phyloP scores from a whole-genome alignment of 2,888 invertebrate species.

The Raillietiella orientalis region DNA sequence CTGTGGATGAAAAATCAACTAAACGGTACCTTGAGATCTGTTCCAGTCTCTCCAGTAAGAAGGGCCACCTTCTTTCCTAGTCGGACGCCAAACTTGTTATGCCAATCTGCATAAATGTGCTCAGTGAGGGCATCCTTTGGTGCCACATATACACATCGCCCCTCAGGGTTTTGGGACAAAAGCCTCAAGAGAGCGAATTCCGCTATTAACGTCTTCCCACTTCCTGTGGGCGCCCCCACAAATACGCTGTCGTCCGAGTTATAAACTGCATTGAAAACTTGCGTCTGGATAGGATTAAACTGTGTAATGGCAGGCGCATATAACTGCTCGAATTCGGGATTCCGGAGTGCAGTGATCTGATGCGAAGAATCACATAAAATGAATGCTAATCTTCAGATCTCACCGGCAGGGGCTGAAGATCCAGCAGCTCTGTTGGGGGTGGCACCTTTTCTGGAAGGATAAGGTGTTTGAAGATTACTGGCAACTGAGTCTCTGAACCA shows the following conservation, averaged over 20 bases:
- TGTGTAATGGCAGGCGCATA: conserved; percentile 48
- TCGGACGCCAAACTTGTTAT: conserved; percentile 32
- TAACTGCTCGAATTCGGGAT: conserved; percentile 47
- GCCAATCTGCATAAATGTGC: conserved; percentile 64
- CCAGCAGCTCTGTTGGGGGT: conserved; percentile 84
- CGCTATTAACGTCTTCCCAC: conserved; percentile 63
- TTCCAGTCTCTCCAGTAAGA: conserved; percentile 85
- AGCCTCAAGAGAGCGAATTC: conserved; percentile 80
- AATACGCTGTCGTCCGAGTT: conserved; percentile 95
- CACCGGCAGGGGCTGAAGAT: conserved; percentile 72
- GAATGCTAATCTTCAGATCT: conserved; percentile 4
- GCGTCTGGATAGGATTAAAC: conserved; percentile 96
- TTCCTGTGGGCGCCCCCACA: conserved; percentile 69
- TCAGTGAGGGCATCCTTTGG: conserved; percentile 73
- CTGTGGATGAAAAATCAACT: conserved; percentile 10
- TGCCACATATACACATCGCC: conserved; percentile 71
- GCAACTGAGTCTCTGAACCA: conserved; percentile 76
- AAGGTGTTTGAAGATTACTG: conserved; percentile 86
- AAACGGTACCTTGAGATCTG: conserved; percentile 58
- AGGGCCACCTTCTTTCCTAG: conserved; percentile 49
- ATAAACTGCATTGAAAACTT: conserved; percentile 93
- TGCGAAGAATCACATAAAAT: neutral
- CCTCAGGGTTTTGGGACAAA: conserved; percentile 26
- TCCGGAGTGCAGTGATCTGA: conserved; percentile 49
- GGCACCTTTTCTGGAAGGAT: conserved; percentile 93